phyloP scores from a whole-genome alignment of 2,113 vertebrate species.

The Oryctolagus cuniculus region DNA sequence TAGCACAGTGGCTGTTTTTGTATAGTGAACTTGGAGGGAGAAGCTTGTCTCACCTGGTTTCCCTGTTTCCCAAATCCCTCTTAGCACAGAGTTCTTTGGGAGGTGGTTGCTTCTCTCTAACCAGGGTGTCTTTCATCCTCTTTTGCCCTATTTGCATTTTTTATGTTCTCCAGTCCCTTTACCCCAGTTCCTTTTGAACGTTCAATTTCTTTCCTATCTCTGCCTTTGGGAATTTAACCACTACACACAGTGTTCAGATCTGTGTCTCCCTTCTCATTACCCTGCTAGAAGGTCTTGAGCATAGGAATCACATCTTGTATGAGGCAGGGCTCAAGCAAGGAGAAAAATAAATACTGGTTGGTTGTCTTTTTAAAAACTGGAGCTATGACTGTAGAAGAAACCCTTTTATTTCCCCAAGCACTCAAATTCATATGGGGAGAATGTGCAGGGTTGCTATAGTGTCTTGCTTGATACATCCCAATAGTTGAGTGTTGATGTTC shows the following conservation, averaged over 20 bases:
- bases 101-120: neutral
- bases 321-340: neutral
- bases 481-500: neutral
- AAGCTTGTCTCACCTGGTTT: neutral
- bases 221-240: conserved; percentile 18
- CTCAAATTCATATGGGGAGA: neutral
- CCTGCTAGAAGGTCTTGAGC: neutral
- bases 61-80: neutral
- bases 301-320: neutral
- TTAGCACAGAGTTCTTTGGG: neutral
- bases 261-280: neutral
- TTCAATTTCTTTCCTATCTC: neutral
- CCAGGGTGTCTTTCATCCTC: neutral
- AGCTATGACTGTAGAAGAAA: neutral
- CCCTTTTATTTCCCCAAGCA: neutral
- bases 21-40: neutral
- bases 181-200: neutral
- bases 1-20: neutral
- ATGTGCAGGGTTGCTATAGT: neutral
- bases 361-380: neutral
- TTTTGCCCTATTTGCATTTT: neutral
- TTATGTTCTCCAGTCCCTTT: neutral
- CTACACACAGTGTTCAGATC: neutral
- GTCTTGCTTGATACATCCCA: neutral
- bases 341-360: neutral